A percentile compares a stretch with the other conserved stretches of the same genome.
Evolutionary conservation across 2,888 invertebrate species (phyloP).

Genomic region (Hemistola chrysoprasaria): DNA sequence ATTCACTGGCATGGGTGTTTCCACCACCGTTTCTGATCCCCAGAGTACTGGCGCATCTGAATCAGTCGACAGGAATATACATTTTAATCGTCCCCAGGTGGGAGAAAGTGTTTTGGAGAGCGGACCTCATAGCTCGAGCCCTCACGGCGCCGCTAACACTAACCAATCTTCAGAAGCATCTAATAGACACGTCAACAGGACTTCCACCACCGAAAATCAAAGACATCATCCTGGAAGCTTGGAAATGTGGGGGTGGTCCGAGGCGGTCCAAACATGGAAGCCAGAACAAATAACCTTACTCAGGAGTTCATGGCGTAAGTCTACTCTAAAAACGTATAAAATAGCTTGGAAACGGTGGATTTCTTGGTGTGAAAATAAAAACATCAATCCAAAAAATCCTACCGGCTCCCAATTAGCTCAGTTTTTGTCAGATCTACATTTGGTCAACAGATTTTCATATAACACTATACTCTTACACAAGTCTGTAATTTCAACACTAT

Average conservation of each 20-base stretch:
- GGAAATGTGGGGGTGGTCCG: slow-evolving; percentile 36
- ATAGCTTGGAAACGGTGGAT: slow-evolving; percentile 30
- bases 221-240: slow-evolving; percentile 25
- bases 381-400: slow-evolving; percentile 12
- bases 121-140: slow-evolving; percentile 36
- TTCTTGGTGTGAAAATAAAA: slow-evolving; percentile 17
- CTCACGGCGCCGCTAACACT: slow-evolving; percentile 24
- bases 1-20: slow-evolving; percentile 31
- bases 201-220: slow-evolving; percentile 21
- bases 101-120: slow-evolving; percentile 38
- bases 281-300: slow-evolving; percentile 16
- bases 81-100: slow-evolving; percentile 34
- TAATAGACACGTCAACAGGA: slow-evolving; percentile 28
- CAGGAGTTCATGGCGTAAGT: slow-evolving; percentile 21
- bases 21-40: slow-evolving; percentile 30
- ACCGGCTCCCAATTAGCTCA: slow-evolving; percentile 15
- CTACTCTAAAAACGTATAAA: slow-evolving; percentile 24
- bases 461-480: slow-evolving; percentile 25
- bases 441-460: slow-evolving; percentile 15
- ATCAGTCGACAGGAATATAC: slow-evolving; percentile 27
- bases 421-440: slow-evolving; percentile 18
- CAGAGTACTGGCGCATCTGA: slow-evolving; percentile 23
- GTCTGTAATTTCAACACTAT: slow-evolving; percentile 24
- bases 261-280: slow-evolving; percentile 18
- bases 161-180: slow-evolving; percentile 9